These are phyloP conservation scores for Dryadula phaetusa DNA, from an alignment of 2,888 invertebrate genomes.

Conservation along the genomic window DNA sequence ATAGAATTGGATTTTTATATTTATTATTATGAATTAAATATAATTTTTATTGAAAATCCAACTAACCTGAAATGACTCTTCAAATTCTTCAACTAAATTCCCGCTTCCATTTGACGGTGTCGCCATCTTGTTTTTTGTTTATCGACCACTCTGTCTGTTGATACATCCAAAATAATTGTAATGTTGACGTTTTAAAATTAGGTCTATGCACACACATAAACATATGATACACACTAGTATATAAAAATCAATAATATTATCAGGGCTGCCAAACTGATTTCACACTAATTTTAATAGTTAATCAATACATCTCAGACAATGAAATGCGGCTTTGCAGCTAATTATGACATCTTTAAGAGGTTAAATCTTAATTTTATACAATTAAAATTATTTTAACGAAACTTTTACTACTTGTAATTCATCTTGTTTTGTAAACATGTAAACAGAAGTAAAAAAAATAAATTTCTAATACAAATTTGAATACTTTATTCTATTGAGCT, in stretches of 20 bases:
- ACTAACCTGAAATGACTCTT: conserved; percentile 94
- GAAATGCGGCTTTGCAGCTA: not conserved
- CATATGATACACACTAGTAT: conserved; percentile 22
- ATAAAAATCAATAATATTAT: conserved; percentile 37
- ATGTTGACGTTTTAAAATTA: conserved; percentile 21
- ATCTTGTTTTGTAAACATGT: not conserved
- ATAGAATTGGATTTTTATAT: conserved; percentile 44
- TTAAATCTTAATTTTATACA: not conserved
- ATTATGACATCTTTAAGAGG: not conserved
- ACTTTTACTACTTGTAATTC: not conserved
- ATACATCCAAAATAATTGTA: conserved; percentile 40
- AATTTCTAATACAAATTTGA: too few species aligned
- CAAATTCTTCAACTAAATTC: conserved; percentile 95
- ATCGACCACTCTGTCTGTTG: conserved; percentile 42
- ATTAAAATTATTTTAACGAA: not conserved
- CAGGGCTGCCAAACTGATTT: conserved; percentile 45
- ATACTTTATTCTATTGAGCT: too few species aligned
- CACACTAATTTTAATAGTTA: conserved; percentile 1
- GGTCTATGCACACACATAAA: not conserved
- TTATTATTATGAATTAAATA: conserved; percentile 31
- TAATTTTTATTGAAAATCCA: conserved; percentile 16
- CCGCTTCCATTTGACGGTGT: conserved; percentile 93
- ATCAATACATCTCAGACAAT: conserved; percentile 19
- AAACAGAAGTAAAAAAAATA: not conserved
- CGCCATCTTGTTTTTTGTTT: conserved; percentile 81